Evolutionary conservation across 1,140 invertebrate genomes (phyloP), one percentile per base, ranked within the genome.

Genomic region (Bombus superbus): DNA sequence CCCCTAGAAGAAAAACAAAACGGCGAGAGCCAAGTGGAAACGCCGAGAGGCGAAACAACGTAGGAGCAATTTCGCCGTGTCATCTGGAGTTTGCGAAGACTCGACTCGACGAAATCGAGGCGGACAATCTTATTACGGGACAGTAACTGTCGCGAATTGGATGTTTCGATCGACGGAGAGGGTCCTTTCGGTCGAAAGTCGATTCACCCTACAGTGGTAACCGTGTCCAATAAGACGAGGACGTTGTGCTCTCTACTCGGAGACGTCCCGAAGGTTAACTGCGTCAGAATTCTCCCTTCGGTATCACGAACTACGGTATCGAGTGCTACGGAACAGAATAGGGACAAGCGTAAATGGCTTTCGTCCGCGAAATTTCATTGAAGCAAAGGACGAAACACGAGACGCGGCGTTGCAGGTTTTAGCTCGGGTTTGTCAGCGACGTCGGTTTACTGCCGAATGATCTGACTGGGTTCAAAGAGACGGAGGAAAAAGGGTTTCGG

Each of bases 71-170:
- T 73, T 22, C 42, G 5, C 13, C 42, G 25, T 73, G 40, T 44
- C 71, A 32, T 73, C 40, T 73, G 38, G n/a, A 64, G 28, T 40
- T 69, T 15, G 40, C 3, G 25, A 38, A 68, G 83, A 32, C 32
- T 79, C 53, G 71, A 68, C 47, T 87, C 68, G 80, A 81, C 80
- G 69, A 88, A 76, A 64, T 44, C 32, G 74, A 59, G 74, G 69
- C 59, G 38, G 38, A 64, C 75, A 78, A 78, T 78, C 59, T 38
- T 78, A 78, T 78, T 78, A 78, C 59, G 25, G 28, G n/a, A 44
- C 75, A 78, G 75, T 78, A 78, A 78, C 40, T 32, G 75, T 78
- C 38, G 28, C 38, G 57, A 64, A 64, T 78, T 78, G 75, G 75
- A 78, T 64, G 35, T 64, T 78, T 64, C 75, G 75, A 64, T 78